phyloP scores from a whole-genome alignment of 2,113 vertebrate genomes.

The Corvus hawaiiensis region DNA sequence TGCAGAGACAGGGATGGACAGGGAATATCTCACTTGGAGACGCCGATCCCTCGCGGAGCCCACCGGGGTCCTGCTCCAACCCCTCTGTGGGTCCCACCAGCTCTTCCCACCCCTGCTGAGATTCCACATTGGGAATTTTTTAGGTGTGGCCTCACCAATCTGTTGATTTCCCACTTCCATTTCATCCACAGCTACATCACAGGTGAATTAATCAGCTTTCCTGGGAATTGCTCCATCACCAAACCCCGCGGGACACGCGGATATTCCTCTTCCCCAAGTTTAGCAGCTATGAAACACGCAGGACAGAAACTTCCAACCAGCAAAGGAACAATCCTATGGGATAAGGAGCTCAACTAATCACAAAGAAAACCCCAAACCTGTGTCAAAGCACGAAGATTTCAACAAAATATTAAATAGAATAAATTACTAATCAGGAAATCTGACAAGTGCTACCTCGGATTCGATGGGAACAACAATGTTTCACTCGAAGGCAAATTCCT shows the following conservation, averaged over 20 bases:
- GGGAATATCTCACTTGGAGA: fast-evolving
- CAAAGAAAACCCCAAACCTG: not conserved
- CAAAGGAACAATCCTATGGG: not conserved
- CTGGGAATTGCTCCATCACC: not conserved
- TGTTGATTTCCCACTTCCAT: fast-evolving
- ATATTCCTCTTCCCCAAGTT: not conserved
- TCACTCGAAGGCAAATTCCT: not conserved
- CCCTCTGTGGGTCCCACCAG: not conserved
- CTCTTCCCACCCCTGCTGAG: fast-evolving
- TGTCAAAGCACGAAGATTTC: not conserved
- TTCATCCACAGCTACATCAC: fast-evolving
- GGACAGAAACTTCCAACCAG: not conserved
- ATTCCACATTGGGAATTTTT: fast-evolving
- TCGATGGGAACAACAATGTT: not conserved
- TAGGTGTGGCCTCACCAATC: fast-evolving
- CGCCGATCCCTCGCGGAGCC: fast-evolving
- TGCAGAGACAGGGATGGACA: fast-evolving
- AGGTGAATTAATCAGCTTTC: not conserved
- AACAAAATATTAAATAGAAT: constrained; percentile 56
- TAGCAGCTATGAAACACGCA: not conserved
- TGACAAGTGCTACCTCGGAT: not conserved
- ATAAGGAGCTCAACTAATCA: not conserved
- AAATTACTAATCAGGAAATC: constrained; percentile 32
- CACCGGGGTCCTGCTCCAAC: fast-evolving
- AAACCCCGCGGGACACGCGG: fast-evolving